Evolutionary conservation across 2,113 vertebrate species (phyloP), one percentile per base, ranked within the genome.

Genomic region (Zosterops pallidus): DNA sequence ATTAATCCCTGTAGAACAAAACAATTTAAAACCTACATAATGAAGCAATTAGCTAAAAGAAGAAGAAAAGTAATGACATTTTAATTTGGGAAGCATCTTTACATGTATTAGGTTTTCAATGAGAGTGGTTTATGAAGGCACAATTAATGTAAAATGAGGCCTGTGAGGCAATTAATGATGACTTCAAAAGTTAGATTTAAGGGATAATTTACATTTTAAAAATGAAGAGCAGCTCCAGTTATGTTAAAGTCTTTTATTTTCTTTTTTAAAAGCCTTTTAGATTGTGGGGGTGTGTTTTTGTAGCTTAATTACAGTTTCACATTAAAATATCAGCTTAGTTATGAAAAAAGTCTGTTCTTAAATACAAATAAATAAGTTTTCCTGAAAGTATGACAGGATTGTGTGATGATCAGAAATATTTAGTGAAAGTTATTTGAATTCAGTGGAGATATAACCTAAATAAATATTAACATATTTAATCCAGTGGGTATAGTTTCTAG

Each of bases 1-100:
- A 97, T 97, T 94, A 98, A 97, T 97, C 93, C 96, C 94, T 39
- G 62, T 85, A 95, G 96, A 97, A 95, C 89, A 95, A 94, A 97
- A 86, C 92, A 86, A 89, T 97, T 94, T 11, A 1, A 95, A 96
- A 96, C 94, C 86, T 91, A 96, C 82, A 80, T 95, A 96, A 97
- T 95, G 94, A 97, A 96, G 91, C 95, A 90, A 83, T 96, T 96
- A 96, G 49, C 93, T 93, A 44, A 79, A 95, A 94, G 82, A 70
- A 65, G 75, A 74, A 83, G 42, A n/a, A 21, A 29, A 60, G 65
- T 75, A 72, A 39, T 67, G 78, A 77, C 74, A 69, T 26, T 78
- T 86, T 89, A 92, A 70, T 75, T 76, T 50, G 21, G 62, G 76
- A 90, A 83, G 69, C 71, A 82, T 86, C 70, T 96, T 94, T 90